These are phyloP conservation scores for Tethya wilhelma DNA, from an alignment of 37 sponge, comb jelly and placozoan species.

Conservation along the genomic window DNA sequence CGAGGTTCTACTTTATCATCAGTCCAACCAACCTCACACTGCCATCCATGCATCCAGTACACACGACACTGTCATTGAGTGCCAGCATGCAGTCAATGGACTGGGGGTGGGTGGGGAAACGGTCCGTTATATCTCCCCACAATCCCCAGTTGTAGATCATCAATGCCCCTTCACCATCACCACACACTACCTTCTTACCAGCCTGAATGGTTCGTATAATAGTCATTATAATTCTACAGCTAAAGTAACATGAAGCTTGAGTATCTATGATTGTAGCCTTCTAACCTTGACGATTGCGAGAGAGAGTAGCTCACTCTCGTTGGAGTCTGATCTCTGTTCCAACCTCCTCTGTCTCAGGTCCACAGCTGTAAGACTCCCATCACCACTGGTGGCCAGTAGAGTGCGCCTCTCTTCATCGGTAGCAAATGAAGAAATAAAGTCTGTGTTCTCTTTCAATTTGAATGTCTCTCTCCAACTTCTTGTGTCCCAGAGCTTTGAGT, in stretches of 20 bases:
- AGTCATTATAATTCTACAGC: not conserved
- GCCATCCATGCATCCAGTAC: conserved; percentile 92
- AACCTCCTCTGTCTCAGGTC: conserved; percentile 76
- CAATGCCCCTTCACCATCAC: conserved; percentile 89
- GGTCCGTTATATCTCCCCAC: conserved; percentile 92
- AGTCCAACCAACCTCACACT: conserved; percentile 53
- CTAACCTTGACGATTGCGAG: conserved; percentile 77
- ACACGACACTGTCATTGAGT: conserved; percentile 65
- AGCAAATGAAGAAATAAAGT: conserved; percentile 82
- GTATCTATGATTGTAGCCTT: not conserved
- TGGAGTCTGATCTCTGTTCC: conserved; percentile 73
- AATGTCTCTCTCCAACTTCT: conserved; percentile 45
- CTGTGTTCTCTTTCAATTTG: conserved; percentile 60
- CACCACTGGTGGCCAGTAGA: conserved; percentile 86
- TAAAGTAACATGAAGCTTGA: not conserved
- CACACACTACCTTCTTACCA: conserved; percentile 86
- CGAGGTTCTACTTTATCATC: not conserved
- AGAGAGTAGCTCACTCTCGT: conserved; percentile 89
- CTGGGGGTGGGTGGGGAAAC: conserved; percentile 68
- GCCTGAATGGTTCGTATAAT: conserved; percentile 34
- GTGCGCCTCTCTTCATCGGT: conserved; percentile 41
- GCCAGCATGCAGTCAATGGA: conserved; percentile 70
- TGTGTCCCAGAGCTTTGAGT: conserved; percentile 90
- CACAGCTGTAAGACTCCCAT: conserved; percentile 71
- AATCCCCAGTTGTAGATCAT: conserved; percentile 86